Percentiles rank a stretch among this genome's conserved stretches.
Evolutionary conservation across 1,140 invertebrate genomes (phyloP).

Genomic region (Melanaphis sacchari): DNA sequence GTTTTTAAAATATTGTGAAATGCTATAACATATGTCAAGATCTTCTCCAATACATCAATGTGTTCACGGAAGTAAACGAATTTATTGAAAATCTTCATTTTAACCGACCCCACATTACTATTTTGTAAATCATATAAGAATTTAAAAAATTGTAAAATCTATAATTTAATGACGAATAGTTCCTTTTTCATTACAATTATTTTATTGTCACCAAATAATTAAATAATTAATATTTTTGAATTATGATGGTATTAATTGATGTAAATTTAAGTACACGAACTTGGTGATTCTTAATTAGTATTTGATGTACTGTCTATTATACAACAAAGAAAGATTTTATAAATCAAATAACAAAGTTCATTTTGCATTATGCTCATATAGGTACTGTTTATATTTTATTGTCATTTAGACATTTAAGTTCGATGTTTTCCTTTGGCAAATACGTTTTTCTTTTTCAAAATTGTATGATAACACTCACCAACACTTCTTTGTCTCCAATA

Average conservation of each 20-base stretch:
- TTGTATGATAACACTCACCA: neutral
- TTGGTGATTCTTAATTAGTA: neutral
- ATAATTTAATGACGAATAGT: neutral
- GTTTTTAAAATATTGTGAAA: neutral
- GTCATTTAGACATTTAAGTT: neutral
- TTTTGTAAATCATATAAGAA: neutral
- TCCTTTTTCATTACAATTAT: neutral
- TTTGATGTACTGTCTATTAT: neutral
- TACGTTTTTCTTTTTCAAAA: conserved; percentile 3
- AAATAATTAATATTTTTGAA: neutral
- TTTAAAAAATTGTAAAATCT: neutral
- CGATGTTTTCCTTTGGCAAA: neutral
- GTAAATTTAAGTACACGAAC: neutral
- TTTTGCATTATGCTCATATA: neutral
- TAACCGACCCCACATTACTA: neutral
- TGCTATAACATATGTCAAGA: neutral
- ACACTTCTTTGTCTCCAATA: neutral
- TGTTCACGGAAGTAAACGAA: neutral
- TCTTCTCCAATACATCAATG: neutral
- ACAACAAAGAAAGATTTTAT: neutral
- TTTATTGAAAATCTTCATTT: neutral
- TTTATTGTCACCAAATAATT: neutral
- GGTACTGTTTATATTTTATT: neutral
- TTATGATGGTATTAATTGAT: neutral
- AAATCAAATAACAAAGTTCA: neutral